A percentile compares a stretch with the other conserved stretches of the same genome.
phyloP scores from a whole-genome alignment of 2,113 vertebrate genomes.

The Hyla sarda region DNA sequence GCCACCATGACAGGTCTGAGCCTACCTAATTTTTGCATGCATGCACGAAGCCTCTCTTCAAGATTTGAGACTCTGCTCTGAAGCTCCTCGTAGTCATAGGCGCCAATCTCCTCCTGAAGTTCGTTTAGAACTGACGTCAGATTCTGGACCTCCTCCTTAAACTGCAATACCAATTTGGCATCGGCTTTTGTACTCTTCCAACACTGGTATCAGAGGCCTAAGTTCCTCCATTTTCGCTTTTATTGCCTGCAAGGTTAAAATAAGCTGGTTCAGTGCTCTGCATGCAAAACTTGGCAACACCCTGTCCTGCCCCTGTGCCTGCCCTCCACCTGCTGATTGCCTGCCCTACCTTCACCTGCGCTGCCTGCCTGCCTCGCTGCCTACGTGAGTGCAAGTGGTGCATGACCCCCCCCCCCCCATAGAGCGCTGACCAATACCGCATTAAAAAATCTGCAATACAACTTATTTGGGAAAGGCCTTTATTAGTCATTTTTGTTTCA shows the following conservation, averaged over 20 bases:
- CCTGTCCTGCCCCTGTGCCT: constrained; percentile 55
- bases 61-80: constrained; percentile 98
- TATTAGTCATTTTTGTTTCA: constrained; percentile 94
- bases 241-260: constrained; percentile 99
- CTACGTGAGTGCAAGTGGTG: constrained; percentile 64
- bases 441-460: constrained; percentile 95
- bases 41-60: constrained; percentile 98
- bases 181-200: constrained; percentile 99
- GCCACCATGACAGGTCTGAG: constrained; percentile 75
- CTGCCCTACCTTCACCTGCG: neutral
- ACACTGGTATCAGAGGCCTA: constrained; percentile 99
- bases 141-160: constrained; percentile 99
- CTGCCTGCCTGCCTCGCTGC: constrained; percentile 58
- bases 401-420: constrained; percentile 57
- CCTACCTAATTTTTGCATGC: constrained; percentile 99
- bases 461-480: constrained; percentile 99
- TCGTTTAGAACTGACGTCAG: constrained; percentile 98
- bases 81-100: constrained; percentile 99
- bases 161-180: constrained; percentile 99
- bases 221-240: constrained; percentile 99
- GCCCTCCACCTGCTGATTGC: neutral
- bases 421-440: constrained; percentile 41
- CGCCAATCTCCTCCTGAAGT: constrained; percentile 98
- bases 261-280: constrained; percentile 96
- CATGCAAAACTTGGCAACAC: constrained; percentile 76